These are phyloP conservation scores for Epistrophella euchroma DNA, from an alignment of 2,888 invertebrate species.

Conservation along the genomic window DNA sequence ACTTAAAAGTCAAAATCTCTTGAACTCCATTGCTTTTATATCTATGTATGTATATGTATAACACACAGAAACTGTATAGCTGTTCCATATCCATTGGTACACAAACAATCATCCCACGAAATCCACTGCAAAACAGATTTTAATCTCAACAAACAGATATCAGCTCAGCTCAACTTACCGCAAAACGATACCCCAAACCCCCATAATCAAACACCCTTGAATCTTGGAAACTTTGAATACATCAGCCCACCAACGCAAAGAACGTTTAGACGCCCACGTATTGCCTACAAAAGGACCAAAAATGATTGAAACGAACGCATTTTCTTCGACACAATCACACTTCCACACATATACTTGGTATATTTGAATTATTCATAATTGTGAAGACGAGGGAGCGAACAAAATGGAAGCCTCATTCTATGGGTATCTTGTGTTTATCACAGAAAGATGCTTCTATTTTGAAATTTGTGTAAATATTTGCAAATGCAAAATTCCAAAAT, in stretches of 20 bases:
- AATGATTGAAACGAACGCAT: conserved; percentile 34
- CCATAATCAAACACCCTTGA: background rate
- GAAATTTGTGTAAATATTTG: conserved; percentile 65
- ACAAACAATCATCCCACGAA: conserved; percentile 16
- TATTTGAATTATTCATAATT: conserved; percentile 56
- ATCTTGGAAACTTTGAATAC: conserved; percentile 14
- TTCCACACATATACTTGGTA: background rate
- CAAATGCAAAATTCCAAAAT: conserved; percentile 49
- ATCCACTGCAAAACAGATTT: conserved; percentile 36
- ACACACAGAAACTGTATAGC: background rate
- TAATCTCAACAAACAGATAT: conserved; percentile 27
- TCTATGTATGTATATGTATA: no score
- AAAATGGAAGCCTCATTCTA: conserved; percentile 38
- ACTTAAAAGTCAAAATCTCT: background rate
- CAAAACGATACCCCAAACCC: background rate
- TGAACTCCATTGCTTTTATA: background rate
- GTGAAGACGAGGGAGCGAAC: background rate
- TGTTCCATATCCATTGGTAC: background rate
- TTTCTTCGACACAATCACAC: background rate
- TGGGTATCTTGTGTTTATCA: conserved; percentile 24
- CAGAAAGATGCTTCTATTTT: conserved; percentile 38
- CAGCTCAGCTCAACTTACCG: conserved; percentile 27
- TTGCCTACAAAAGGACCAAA: background rate
- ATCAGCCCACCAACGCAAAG: background rate
- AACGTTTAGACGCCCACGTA: background rate